Evolutionary conservation across 1,140 invertebrate species (phyloP).

Genomic region (Pantala flavescens): DNA sequence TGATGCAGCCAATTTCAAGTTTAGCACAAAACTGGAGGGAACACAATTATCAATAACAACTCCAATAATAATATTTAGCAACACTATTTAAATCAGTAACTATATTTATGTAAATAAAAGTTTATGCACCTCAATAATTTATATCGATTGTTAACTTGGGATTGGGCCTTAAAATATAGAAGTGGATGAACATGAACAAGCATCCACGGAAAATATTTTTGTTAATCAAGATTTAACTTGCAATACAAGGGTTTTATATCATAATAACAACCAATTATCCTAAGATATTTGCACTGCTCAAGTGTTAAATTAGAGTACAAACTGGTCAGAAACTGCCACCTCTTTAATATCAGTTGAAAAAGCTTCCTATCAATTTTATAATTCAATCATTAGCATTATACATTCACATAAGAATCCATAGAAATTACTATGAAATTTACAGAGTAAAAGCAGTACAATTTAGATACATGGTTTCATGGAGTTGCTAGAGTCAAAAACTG

Average conservation of each 20-base stretch:
- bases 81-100: neutral
- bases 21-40: neutral
- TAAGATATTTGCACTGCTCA: neutral
- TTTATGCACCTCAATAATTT: neutral
- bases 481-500: neutral
- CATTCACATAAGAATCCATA: too few species aligned
- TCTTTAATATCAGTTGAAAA: too few species aligned
- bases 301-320: too few species aligned
- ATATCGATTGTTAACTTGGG: neutral
- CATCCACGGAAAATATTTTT: neutral
- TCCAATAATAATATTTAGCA: neutral
- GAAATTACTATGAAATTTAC: neutral
- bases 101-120: neutral
- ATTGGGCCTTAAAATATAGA: neutral
- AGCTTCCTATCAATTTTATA: too few species aligned
- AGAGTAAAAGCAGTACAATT: neutral
- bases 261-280: neutral
- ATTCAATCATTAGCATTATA: too few species aligned
- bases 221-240: neutral
- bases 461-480: neutral
- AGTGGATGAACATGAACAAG: neutral
- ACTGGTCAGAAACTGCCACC: too few species aligned
- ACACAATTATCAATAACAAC: conserved; percentile 4
- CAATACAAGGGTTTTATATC: neutral
- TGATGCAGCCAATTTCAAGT: neutral